Evolutionary conservation across 2,888 invertebrate genomes (phyloP), one percentile per base, ranked within the genome.

Genomic region (Strigamia transsilvanica): DNA sequence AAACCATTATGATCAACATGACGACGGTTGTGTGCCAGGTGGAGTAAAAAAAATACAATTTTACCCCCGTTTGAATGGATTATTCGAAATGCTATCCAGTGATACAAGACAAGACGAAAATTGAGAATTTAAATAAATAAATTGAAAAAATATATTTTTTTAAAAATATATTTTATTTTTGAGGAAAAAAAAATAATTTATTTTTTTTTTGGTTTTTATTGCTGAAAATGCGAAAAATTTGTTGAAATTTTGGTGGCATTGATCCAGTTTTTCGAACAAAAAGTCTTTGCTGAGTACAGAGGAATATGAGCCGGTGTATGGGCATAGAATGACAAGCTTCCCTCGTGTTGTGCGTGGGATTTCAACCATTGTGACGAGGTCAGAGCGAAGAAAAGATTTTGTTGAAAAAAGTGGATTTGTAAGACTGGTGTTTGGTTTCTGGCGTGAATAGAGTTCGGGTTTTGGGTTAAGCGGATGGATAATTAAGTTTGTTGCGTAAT

Each of bases 281-380:
- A 27, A 66, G 10, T 66, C 23, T 10, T 21, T 23, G 27, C 66
- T 23, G 27, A 13, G 27, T 23, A 51, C 18, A 9, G 46, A 46
- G 51, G 18, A 51, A 51, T 18, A n/a, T 7, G 51, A 51, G n/a
- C 51, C 51, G 1, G 51, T 51, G 51, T 66, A 51, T 51, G 66
- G 18, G 61, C 27, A 9, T 66, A 27, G 66, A 66, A 66, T 66
- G 66, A 66, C 66, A 66, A 66, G 51, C n/a, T 51, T 51, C 61
- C 5, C 21, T 18, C n/a, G 61, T 61, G 18, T 61, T 61, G 61
- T 61, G 61, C 66, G 66, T 66, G 27, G 27, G 4, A 66, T 66
- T 66, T 66, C 32, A 66, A 27, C 3, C 32, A 27, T 66, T 7
- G 61, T 21, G 61, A 12, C 15, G 51, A 51, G 51, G 12, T 51